Base-by-base conservation (phyloP, 2,888 invertebrate genomes). In the Melipona beecheii region DNA sequence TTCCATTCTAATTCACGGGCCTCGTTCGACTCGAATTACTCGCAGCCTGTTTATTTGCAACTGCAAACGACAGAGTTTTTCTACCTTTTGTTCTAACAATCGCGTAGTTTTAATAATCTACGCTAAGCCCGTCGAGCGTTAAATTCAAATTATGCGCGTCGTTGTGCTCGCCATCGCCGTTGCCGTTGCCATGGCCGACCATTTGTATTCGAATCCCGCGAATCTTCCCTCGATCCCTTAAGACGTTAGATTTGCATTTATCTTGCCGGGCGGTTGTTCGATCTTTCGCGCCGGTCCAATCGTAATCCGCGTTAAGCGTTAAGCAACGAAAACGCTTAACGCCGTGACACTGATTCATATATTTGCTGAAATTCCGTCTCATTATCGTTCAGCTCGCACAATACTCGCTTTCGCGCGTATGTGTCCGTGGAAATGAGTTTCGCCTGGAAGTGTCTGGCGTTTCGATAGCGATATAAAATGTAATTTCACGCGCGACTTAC, bases 211-310 rank as follows among this genome's bases (percentile, higher is more conserved):
- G 5, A 58, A 58, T n/a, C n/a, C n/a, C 56, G 56, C 15, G 15
- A n/a, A 56, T n/a, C 15, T 56, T n/a, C 56, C 11, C 56, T n/a
- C 56, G 13, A n/a, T 58, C n/a, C 56, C 56, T 58, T 58, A 58
- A 58, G n/a, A 58, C n/a, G 24, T 58, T 58, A n/a, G n/a, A 58
- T 58, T 58, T 58, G n/a, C 56, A 58, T 58, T 58, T 58, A 58
- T 58, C 56, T 15, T 43, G 43, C 43, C 43, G 43, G 11, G 1
- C 1, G 43, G 43, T 43, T 43, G 9, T 43, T 43, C 43, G 43
- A 43, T 43, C 43, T 43, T 43, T 43, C 43, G 9, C 11, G 43
- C 9, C 43, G 9, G 43, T 43, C 56, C 56, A 13, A 58, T 58
- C 56, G n/a, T 58, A 58, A 58, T 58, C 56, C 60, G 9, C 9